These are phyloP conservation scores for Trichopoda pennipes DNA, from an alignment of 2,888 invertebrate species.

Conservation along the genomic window DNA sequence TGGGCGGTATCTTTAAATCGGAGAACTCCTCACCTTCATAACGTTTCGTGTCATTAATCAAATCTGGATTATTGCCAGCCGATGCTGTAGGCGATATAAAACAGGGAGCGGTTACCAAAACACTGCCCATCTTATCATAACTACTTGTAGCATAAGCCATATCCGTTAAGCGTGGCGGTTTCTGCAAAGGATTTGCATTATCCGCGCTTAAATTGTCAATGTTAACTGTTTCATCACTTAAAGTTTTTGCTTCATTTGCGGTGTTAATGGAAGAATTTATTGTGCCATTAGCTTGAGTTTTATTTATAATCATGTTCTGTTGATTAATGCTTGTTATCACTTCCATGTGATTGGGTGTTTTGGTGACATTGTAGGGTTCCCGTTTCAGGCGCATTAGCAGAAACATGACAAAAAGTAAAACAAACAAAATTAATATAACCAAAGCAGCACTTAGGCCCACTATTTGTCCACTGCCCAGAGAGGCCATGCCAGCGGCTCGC, in stretches of 20 bases:
- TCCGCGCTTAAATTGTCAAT: slow-evolving; percentile 67
- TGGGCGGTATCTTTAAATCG: slow-evolving; percentile 77
- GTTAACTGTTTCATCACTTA: slow-evolving; percentile 49
- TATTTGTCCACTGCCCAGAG: slow-evolving; percentile 91
- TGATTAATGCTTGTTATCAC: slow-evolving; percentile 86
- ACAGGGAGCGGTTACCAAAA: slow-evolving; percentile 85
- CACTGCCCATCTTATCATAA: slow-evolving; percentile 86
- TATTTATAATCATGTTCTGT: slow-evolving; percentile 82
- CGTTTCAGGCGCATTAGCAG: slow-evolving; percentile 88
- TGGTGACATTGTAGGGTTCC: slow-evolving; percentile 88
- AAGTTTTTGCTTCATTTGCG: slow-evolving; percentile 77
- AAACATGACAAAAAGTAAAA: slow-evolving; percentile 87
- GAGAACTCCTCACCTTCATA: slow-evolving; percentile 83
- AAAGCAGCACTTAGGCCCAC: slow-evolving; percentile 91
- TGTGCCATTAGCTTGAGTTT: slow-evolving; percentile 79
- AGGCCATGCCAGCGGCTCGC: slow-evolving; percentile 89
- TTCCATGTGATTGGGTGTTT: slow-evolving; percentile 88
- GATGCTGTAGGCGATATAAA: slow-evolving; percentile 89
- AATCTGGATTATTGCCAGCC: slow-evolving; percentile 90
- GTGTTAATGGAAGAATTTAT: slow-evolving; percentile 64
- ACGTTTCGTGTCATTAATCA: slow-evolving; percentile 90
- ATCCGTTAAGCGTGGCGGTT: slow-evolving; percentile 86
- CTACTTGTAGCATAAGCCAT: slow-evolving; percentile 86
- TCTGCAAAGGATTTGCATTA: slow-evolving; percentile 85
- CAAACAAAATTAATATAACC: slow-evolving; percentile 88